phyloP scores from a whole-genome alignment of 2,888 invertebrate genomes.

The Drosophila koepferae region DNA sequence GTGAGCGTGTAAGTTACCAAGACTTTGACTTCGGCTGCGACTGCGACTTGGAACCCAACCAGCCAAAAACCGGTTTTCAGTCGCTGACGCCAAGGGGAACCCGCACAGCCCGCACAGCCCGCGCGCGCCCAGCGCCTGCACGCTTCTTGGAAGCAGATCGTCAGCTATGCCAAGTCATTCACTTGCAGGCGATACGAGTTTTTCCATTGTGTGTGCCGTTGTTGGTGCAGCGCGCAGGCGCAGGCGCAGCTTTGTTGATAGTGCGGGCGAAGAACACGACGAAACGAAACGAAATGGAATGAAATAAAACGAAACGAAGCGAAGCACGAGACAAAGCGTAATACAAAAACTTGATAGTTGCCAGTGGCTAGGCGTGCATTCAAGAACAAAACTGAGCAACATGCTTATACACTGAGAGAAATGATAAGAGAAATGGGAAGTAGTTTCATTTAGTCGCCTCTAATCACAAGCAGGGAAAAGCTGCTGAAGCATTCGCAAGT shows the following conservation, averaged over 20 bases:
- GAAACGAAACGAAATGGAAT: constrained; percentile 40
- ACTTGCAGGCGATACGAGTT: constrained; percentile 77
- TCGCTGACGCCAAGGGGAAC: constrained; percentile 34
- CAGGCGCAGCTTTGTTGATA: constrained; percentile 50
- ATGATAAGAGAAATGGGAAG: background rate
- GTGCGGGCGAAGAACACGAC: constrained; percentile 67
- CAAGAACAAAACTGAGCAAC: constrained; percentile 44
- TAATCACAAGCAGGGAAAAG: no score
- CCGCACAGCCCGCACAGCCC: constrained; percentile 4
- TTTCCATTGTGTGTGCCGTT: constrained; percentile 47
- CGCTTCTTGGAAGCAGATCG: constrained; percentile 78
- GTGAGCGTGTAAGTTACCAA: constrained; percentile 78
- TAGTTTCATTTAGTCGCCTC: no score
- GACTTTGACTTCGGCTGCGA: constrained; percentile 69
- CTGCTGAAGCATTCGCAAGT: no score
- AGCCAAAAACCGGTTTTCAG: constrained; percentile 59
- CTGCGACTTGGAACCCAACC: constrained; percentile 2
- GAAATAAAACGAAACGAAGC: constrained; percentile 28
- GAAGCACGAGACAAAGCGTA: constrained; percentile 32
- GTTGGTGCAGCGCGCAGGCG: constrained; percentile 57
- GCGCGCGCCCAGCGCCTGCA: constrained; percentile 19
- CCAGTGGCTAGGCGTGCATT: constrained; percentile 45
- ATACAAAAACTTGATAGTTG: constrained; percentile 46
- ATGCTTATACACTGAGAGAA: constrained; percentile 28
- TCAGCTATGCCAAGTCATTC: constrained; percentile 72